phyloP scores from a whole-genome alignment of 2,888 invertebrate genomes.

The Notodonta dromedarius region DNA sequence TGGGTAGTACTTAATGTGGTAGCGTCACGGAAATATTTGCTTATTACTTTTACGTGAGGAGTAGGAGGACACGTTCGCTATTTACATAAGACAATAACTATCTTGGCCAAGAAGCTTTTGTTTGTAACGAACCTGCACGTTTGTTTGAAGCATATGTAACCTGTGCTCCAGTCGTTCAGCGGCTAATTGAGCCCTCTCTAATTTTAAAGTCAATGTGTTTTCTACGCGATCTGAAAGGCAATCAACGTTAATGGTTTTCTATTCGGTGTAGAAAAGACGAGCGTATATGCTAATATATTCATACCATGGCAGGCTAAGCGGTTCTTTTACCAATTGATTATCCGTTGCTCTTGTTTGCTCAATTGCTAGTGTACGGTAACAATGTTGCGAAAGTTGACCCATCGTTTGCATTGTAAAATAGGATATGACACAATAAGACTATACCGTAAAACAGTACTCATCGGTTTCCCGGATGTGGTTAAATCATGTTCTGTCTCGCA shows the following conservation, averaged over 20 bases:
- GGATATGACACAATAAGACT: constrained; percentile 74
- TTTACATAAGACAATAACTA: constrained; percentile 2
- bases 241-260: constrained; percentile 49
- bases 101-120: background rate
- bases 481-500: background rate
- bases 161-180: constrained; percentile 77
- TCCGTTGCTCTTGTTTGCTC: constrained; percentile 64
- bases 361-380: constrained; percentile 60
- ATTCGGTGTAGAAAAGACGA: constrained; percentile 43
- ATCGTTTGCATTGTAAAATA: constrained; percentile 65
- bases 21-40: background rate
- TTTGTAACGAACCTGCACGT: constrained; percentile 62
- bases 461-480: constrained; percentile 46
- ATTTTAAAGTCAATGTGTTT: constrained; percentile 72
- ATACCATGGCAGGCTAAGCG: constrained; percentile 45
- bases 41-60: background rate
- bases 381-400: constrained; percentile 70
- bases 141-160: constrained; percentile 75
- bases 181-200: constrained; percentile 78
- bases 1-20: background rate
- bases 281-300: constrained; percentile 52
- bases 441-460: constrained; percentile 31
- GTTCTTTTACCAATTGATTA: constrained; percentile 69
- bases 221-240: constrained; percentile 75
- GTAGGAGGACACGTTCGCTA: background rate